Evolutionary conservation across 2,113 vertebrate species (phyloP), one percentile per base, ranked within the genome.

Genomic region (Cynopterus brachyotis): DNA sequence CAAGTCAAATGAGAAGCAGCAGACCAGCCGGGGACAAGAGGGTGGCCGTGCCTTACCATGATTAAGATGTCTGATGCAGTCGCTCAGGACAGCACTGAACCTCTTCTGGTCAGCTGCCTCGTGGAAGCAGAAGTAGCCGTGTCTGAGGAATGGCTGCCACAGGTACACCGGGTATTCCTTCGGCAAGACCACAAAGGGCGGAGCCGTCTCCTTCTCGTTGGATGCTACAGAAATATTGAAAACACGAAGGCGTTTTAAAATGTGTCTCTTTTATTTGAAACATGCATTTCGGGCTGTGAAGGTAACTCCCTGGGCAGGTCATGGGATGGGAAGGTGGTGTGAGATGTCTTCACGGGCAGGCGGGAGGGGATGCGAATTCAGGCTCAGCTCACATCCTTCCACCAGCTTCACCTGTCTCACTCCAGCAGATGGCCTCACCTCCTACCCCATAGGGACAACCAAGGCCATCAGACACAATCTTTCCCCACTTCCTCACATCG

Each of bases 1-100:
- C 19, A 12, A n/a, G 42, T 17, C 57, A 50, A 3, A 22, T n/a
- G 37, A n/a, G 84, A 1, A 13, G 45, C 64, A 24, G 45, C 32
- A 26, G 66, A 42, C 20, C 0, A 1, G 1, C 19, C 0, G 9
- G 30, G 24, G 64, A 12, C 0, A 5, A 0, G 42, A 1, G 3
- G 50, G 42, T 20, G 0, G 15, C 3, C 0, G 0, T 0, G 20
- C 16, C 75, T 10, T 98, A 99, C 99, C 99, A 0, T 99, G 99
- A 96, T 99, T 99, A 75, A 99, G 98, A 95, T 99, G 99, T 10
- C 99, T 90, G 97, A 99, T 98, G 26, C 99, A 99, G 98, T 99
- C 99, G 0, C 97, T 98, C 94, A 99, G 97, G 85, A 98, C 35
- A 0, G 99, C 96, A 0, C 99, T 98, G 98, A 99, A 99, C 70